Base-by-base conservation (phyloP, 2,888 invertebrate species). In the Liopterus haemorrhoidalis region DNA sequence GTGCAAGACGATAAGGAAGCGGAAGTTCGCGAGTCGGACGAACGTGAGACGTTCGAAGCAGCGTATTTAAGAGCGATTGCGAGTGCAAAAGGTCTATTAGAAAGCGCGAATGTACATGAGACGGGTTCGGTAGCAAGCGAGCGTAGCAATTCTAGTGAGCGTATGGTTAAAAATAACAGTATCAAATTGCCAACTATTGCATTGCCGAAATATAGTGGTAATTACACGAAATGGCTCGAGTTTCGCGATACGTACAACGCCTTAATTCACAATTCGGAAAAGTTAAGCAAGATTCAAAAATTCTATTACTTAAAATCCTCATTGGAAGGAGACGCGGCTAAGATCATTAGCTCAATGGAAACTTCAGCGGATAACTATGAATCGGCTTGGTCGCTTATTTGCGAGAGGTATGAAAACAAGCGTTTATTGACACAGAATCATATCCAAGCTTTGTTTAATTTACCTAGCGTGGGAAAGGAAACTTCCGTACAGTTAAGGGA, bases 301-400 rank as follows among this genome's bases (percentile, higher is more conserved):
- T 39, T 53, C 15, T 43, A 48, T 15, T 48, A 48, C 19, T 15
- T 48, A 9, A 48, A 45, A 20, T 11, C 27, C 14, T 11, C 33
- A 4, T 14, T 38, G 12, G 30, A 39, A 27, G 27, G 21, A 3
- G 33, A 38, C 6, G 48, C 48, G 11, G 9, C 16, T 5, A 21
- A 42, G 25, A 18, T 20, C 8, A 42, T 47, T n/a, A 14, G 38
- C 16, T 30, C 18, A 24, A 12, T 54, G 8, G 43, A 46, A 32
- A 40, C 48, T 12, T 43, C 50, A 8, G n/a, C 41, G 5, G 37
- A 41, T 6, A 52, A 51, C 33, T 54, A 51, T 25, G 8, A 4
- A 5, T 19, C 39, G 6, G 54, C 53, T 4, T 49, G 50, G 50
- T 42, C 49, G n/a, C 39, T 53, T 28, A 24, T 54, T 14, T 15